phyloP scores from a whole-genome alignment of 2,888 invertebrate species.

The Galeruca laticollis region DNA sequence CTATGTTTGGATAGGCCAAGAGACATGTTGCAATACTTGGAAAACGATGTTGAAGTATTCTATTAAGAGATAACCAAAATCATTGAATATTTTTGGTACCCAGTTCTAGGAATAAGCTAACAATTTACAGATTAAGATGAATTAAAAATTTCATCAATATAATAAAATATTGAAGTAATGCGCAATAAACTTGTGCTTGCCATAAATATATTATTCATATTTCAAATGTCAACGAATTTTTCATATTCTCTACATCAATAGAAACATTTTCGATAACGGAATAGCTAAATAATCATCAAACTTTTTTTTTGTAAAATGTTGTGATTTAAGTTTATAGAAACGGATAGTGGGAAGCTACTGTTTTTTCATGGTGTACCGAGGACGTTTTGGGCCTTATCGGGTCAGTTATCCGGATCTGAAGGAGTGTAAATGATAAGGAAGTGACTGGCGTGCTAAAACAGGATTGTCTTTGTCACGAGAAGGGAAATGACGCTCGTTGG shows the following conservation, averaged over 20 bases:
- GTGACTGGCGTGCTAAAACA: constrained; percentile 54
- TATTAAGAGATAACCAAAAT: no score
- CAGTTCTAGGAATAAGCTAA: no score
- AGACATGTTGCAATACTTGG: no score
- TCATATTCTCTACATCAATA: background rate
- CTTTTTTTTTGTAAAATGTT: background rate
- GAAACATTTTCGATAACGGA: background rate
- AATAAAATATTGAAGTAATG: no score
- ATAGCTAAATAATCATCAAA: background rate
- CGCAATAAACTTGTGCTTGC: no score
- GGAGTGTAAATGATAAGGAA: constrained; percentile 55
- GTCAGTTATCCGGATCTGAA: constrained; percentile 44
- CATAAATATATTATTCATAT: no score
- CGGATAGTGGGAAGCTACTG: constrained; percentile 41
- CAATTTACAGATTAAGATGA: no score
- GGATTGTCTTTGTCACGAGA: constrained; percentile 54
- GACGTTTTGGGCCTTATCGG: constrained; percentile 48
- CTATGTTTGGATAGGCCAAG: background rate
- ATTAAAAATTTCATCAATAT: no score
- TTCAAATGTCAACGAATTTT: no score
- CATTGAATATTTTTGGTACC: no score
- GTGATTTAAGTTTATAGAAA: constrained; percentile 9
- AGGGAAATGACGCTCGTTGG: constrained; percentile 55
- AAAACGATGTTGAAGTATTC: no score
- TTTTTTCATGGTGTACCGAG: constrained; percentile 50